Base-by-base conservation (phyloP, 2,888 invertebrate genomes). In the Nomada fucata region DNA sequence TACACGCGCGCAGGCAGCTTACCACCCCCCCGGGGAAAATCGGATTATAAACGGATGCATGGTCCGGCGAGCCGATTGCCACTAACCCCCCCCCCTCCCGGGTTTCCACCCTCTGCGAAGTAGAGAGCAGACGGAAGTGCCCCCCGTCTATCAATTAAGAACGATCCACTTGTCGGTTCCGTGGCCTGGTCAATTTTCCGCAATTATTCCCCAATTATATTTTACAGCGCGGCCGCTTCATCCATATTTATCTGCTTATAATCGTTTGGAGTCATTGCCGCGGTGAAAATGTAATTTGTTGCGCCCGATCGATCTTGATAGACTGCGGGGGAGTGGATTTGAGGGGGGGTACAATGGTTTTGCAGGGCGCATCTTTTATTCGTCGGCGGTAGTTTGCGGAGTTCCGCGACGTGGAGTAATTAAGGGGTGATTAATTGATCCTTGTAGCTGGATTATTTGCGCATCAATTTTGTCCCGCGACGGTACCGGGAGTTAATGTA, bases 1-100 rank as follows among this genome's bases (percentile, higher is more conserved):
- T 87, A 88, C 65, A 88, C 86, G 88, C 87, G 85, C 84, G 85
- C 89, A 88, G 86, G 85, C 86, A 86, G 90, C 89, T 88, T 90
- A 90, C 88, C 86, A 90, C 88, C 86, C 87, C 87, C 23, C 44
- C 69, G 76, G 87, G 86, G 85, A n/a, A 89, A 91, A 90, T 88
- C 87, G 87, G 89, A 89, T 88, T 89, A 88, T 88, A 89, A 89
- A 79, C 83, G 82, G 84, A 89, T 86, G 82, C 87, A 73, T 55
- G 73, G 81, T 71, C 86, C 81, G 86, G 68, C 86, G 78, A 71
- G 64, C 69, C 87, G 85, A 89, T 85, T 75, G 74, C 79, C 72
- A 26, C 73, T 47, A 15, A 61, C 67, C 71, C 71, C 13, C 29
- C n/a, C n/a, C n/a, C n/a, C n/a, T n/a, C n/a, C n/a, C n/a, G n/a